Conservation (phyloP, 2,888 invertebrate species). For the Zhuqinia jingwanae region DNA sequence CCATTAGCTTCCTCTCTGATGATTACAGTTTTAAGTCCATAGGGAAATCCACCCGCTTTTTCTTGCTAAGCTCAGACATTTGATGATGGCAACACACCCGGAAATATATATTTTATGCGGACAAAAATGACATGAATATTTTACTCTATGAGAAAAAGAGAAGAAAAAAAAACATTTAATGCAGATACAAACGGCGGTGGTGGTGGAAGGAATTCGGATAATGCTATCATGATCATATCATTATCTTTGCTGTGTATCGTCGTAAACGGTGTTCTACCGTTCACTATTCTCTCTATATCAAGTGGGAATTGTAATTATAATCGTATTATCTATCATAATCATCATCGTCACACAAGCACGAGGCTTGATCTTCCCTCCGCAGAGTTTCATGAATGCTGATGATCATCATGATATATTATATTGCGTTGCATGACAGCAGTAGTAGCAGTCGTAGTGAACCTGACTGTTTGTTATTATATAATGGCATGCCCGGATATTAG, state of each 20-base stretch:
- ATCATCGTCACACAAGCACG: not conserved
- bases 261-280: not conserved
- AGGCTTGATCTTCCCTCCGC: not conserved
- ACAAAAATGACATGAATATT: too few species aligned
- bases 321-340: constrained; percentile 36
- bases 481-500: constrained; percentile 54
- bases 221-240: not conserved
- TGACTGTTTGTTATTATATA: not conserved
- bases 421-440: constrained; percentile 18
- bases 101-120: too few species aligned
- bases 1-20: too few species aligned
- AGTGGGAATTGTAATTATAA: constrained; percentile 56
- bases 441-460: too few species aligned
- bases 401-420: constrained; percentile 46
- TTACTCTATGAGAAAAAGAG: too few species aligned
- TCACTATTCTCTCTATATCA: not conserved
- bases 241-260: not conserved
- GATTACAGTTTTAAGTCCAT: too few species aligned
- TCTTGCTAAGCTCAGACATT: too few species aligned
- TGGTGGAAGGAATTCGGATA: too few species aligned
- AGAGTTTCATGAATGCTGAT: not conserved
- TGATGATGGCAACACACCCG: too few species aligned
- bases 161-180: too few species aligned
- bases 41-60: too few species aligned
- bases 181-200: too few species aligned